Conservation (phyloP, 1,140 invertebrate species). For the Drosophila malerkotliana region DNA sequence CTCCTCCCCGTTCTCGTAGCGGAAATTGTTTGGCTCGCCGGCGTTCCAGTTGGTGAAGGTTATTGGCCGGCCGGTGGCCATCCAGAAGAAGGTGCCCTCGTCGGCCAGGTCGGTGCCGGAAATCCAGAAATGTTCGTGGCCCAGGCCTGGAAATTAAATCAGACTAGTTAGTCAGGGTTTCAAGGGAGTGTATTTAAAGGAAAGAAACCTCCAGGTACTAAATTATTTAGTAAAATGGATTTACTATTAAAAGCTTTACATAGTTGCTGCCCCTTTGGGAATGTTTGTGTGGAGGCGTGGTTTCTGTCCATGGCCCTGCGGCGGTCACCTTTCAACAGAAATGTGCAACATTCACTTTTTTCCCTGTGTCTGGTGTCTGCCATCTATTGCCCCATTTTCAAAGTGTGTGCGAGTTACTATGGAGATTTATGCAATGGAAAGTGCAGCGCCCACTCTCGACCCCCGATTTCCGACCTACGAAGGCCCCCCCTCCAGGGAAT, state of each 20-base stretch:
- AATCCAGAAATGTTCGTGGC: conserved; percentile 96
- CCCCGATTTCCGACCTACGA: not conserved
- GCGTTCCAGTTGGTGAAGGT: conserved; percentile 97
- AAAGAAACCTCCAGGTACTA: not conserved
- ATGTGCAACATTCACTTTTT: conserved; percentile 67
- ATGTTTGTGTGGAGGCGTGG: conserved; percentile 32
- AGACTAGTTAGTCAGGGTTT: not conserved
- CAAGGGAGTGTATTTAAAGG: not conserved
- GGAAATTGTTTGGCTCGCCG: conserved; percentile 95
- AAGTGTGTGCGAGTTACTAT: conserved; percentile 27
- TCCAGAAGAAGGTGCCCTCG: conserved; percentile 96
- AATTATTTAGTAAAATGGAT: not conserved
- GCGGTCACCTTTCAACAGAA: conserved; percentile 40
- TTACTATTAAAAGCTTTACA: not conserved
- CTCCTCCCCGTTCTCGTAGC: conserved; percentile 96
- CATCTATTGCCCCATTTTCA: conserved; percentile 12
- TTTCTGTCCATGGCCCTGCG: conserved; percentile 32
- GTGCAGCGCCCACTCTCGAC: conserved; percentile 23
- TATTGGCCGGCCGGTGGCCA: conserved; percentile 93
- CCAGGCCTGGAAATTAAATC: conserved; percentile 87
- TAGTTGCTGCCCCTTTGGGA: not conserved
- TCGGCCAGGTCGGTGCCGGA: conserved; percentile 95
- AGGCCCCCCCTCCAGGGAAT: not conserved
- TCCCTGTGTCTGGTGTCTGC: conserved; percentile 3
- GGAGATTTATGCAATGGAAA: conserved; percentile 63